A percentile compares a stretch with the other conserved stretches of the same genome.
Conservation (phyloP, 2,888 invertebrate species). For the Agriopis leucophaearia region DNA sequence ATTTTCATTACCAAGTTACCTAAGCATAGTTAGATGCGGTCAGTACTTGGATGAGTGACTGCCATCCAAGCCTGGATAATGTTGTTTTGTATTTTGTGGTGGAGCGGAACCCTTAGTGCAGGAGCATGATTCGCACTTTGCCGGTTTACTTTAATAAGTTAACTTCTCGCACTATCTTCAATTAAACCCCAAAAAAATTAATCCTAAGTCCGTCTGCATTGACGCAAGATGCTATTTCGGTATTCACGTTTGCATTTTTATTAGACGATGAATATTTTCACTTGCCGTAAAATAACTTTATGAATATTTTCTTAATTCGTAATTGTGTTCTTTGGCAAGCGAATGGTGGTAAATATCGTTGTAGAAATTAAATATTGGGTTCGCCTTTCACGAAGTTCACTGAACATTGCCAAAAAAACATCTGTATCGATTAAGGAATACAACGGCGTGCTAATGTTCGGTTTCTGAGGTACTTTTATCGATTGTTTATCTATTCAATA, state of each 20-base stretch:
- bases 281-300: conserved; percentile 35
- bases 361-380: conserved; percentile 6
- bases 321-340: conserved; percentile 35
- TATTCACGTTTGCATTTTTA: conserved; percentile 44
- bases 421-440: too few relatives aligned
- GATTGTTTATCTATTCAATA: too few relatives aligned
- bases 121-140: too few relatives aligned
- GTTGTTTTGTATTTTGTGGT: neutral
- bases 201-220: conserved; percentile 23
- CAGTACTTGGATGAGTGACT: too few relatives aligned
- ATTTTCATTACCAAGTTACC: too few relatives aligned
- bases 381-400: neutral
- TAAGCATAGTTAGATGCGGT: too few relatives aligned
- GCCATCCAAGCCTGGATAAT: neutral
- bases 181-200: neutral
- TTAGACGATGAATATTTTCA: conserved; percentile 46
- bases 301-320: conserved; percentile 40
- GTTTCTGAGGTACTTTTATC: too few relatives aligned
- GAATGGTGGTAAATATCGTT: conserved; percentile 23
- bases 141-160: neutral
- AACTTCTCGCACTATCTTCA: neutral
- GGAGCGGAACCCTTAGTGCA: too few relatives aligned
- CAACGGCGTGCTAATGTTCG: too few relatives aligned
- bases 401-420: neutral
- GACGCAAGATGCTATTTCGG: conserved; percentile 42